Evolutionary conservation across 37 sponge, comb jelly and placozoan species (phyloP).

Genomic region (Crambe crambe): DNA sequence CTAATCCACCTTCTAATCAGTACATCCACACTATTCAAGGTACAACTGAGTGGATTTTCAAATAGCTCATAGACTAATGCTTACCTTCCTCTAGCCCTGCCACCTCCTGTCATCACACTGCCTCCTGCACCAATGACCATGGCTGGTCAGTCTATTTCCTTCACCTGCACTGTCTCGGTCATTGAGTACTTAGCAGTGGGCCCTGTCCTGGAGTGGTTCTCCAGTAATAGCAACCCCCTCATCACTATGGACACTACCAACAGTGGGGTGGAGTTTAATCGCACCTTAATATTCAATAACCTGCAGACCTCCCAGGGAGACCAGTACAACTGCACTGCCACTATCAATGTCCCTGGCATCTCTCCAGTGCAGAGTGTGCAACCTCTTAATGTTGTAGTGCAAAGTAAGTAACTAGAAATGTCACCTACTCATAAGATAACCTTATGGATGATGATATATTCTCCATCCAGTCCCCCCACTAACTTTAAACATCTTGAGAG

Average conservation of each 20-base stretch:
- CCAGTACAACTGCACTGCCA: conserved; percentile 30
- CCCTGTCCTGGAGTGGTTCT: conserved; percentile 19
- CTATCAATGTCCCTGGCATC: neutral
- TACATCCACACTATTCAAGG: too few relatives aligned
- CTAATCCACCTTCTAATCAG: too few relatives aligned
- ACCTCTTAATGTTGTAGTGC: conserved; percentile 2
- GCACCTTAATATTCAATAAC: conserved; percentile 11
- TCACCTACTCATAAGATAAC: too few relatives aligned
- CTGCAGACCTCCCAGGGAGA: conserved; percentile 32
- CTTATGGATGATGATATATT: neutral
- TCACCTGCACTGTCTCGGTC: conserved; percentile 6
- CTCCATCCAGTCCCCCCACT: conserved; percentile 8
- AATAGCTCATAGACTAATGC: too few relatives aligned
- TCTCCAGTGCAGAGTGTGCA: too few relatives aligned
- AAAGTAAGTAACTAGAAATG: conserved; percentile 18
- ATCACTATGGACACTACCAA: neutral
- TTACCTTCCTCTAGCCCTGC: too few relatives aligned
- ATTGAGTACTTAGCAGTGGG: neutral
- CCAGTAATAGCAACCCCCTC: neutral
- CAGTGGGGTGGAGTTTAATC: neutral
- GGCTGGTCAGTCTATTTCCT: conserved; percentile 23
- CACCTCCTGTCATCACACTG: conserved; percentile 6
- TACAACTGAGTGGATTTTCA: too few relatives aligned
- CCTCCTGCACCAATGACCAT: neutral
- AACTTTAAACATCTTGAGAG: neutral